Conservation (phyloP, 2,113 vertebrate genomes). For the Anser cygnoides region DNA sequence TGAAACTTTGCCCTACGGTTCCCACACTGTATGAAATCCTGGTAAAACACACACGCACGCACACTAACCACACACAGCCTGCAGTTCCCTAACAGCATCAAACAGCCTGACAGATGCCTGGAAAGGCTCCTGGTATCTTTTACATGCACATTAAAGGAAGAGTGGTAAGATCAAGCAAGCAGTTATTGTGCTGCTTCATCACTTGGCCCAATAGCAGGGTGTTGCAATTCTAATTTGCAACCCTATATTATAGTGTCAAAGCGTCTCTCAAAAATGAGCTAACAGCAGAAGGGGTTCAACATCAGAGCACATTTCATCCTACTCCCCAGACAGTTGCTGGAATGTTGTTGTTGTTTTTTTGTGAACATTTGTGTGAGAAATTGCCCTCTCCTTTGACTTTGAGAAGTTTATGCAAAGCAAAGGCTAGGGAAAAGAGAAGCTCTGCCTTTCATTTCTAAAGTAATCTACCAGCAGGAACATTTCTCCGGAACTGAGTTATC, state of each 20-base stretch:
- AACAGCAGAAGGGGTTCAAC: slow-evolving; percentile 43
- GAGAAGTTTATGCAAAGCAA: not conserved
- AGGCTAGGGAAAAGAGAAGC: not conserved
- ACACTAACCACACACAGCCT: not conserved
- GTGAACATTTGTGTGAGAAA: slow-evolving; percentile 10
- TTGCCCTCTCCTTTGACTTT: not conserved
- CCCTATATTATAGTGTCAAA: slow-evolving; percentile 54
- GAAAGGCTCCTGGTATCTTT: slow-evolving; percentile 35
- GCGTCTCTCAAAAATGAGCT: slow-evolving; percentile 15
- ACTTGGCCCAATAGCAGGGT: slow-evolving; percentile 56
- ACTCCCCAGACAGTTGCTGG: slow-evolving; percentile 13
- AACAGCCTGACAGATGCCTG: slow-evolving; percentile 39
- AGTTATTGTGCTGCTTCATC: slow-evolving; percentile 44
- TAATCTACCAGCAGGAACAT: not conserved
- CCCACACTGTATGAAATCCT: not conserved
- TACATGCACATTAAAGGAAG: slow-evolving; percentile 25
- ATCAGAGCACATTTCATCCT: slow-evolving; percentile 50
- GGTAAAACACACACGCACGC: not conserved
- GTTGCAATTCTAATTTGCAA: slow-evolving; percentile 64
- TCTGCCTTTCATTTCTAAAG: not conserved
- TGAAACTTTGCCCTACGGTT: slow-evolving; percentile 20
- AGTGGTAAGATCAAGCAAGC: slow-evolving; percentile 49
- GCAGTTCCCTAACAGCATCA: slow-evolving; percentile 1
- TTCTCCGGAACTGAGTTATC: not conserved
- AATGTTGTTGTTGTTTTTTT: not conserved